Conservation (phyloP, 1,140 invertebrate genomes). For the Pissodes strobi region DNA sequence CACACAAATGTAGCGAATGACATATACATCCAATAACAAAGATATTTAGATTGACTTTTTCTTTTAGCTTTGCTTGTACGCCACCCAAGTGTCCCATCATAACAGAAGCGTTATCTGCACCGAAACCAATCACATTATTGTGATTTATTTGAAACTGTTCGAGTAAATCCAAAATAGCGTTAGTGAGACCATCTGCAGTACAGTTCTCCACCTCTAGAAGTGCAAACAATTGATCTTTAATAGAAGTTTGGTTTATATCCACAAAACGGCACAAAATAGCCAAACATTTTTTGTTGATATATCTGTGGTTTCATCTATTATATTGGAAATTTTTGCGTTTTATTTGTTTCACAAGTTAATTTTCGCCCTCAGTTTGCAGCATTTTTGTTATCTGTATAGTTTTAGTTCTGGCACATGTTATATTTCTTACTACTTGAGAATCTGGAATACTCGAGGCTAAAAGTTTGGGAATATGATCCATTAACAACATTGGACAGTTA, state of each 20-base stretch:
- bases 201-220: no score
- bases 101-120: slow-evolving; percentile 20
- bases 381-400: no score
- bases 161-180: slow-evolving; percentile 7
- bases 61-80: no score
- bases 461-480: slow-evolving; percentile 21
- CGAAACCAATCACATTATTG: slow-evolving; percentile 17
- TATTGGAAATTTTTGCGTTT: no score
- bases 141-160: background rate
- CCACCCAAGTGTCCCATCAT: slow-evolving; percentile 21
- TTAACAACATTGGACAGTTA: slow-evolving; percentile 13
- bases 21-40: no score
- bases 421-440: slow-evolving; percentile 6
- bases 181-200: slow-evolving; percentile 1
- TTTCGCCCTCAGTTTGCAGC: no score
- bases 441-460: slow-evolving; percentile 6
- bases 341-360: no score
- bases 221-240: slow-evolving; percentile 9
- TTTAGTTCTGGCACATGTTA: slow-evolving; percentile 18
- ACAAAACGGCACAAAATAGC: slow-evolving; percentile 15
- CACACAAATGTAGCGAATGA: no score
- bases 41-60: no score
- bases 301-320: slow-evolving; percentile 27
- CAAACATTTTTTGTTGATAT: slow-evolving; percentile 23
- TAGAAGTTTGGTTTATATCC: background rate